These are phyloP conservation scores for Sesamia nonagrioides DNA, from an alignment of 1,140 invertebrate genomes.

Conservation along the genomic window DNA sequence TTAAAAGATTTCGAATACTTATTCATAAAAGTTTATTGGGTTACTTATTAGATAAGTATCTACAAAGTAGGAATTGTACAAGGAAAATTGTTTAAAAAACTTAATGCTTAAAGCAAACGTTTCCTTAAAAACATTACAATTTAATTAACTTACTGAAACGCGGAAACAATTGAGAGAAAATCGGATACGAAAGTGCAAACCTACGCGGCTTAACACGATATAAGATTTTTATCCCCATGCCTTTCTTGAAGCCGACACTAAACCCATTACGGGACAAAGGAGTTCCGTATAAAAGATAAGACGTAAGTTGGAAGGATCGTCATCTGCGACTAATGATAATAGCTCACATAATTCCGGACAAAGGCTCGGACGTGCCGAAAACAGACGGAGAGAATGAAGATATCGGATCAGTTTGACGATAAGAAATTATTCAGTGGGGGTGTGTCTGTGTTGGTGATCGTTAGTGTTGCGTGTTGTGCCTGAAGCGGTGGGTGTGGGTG, in stretches of 20 bases:
- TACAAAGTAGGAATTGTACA: not conserved
- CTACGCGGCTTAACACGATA: conserved; percentile 12
- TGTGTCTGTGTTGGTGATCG: not conserved
- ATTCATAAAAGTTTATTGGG: not conserved
- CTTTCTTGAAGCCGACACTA: conserved; percentile 51
- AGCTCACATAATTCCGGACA: conserved; percentile 61
- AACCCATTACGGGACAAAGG: conserved; percentile 62
- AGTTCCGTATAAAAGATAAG: conserved; percentile 65
- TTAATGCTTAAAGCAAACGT: not conserved
- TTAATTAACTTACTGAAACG: conserved; percentile 11
- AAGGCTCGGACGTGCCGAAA: conserved; percentile 54
- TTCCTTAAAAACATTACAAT: not conserved
- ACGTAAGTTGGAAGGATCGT: conserved; percentile 57
- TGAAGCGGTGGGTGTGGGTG: not conserved
- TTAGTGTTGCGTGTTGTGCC: not conserved
- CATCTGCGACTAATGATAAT: conserved; percentile 67
- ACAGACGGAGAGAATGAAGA: conserved; percentile 33
- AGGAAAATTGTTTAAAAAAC: not conserved
- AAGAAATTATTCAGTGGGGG: conserved; percentile 7
- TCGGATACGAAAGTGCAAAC: conserved; percentile 18
- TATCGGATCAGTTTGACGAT: conserved; percentile 42
- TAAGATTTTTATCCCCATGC: conserved; percentile 51
- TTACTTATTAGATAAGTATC: not conserved
- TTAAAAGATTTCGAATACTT: not conserved
- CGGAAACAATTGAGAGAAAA: conserved; percentile 30